Evolutionary conservation across 1,140 invertebrate genomes (phyloP).

Genomic region (Procambarus clarkii): DNA sequence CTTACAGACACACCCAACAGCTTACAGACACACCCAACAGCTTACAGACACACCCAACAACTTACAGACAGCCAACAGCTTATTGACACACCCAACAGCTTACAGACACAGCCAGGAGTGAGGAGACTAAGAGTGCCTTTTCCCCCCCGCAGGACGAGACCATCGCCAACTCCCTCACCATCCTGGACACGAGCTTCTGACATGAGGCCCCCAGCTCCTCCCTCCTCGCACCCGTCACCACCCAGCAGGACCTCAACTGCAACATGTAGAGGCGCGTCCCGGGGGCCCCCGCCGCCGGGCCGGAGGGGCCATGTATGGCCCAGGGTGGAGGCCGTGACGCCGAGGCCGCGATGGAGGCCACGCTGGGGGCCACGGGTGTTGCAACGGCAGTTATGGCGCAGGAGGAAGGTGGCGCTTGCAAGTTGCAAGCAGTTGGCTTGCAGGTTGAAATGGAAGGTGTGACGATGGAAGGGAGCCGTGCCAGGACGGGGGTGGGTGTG

Average conservation of each 20-base stretch:
- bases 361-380: neutral
- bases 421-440: too few species aligned
- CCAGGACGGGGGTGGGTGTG: neutral
- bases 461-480: neutral
- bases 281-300: conserved; percentile 13
- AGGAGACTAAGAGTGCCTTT: too few species aligned
- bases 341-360: neutral
- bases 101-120: too few species aligned
- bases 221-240: conserved; percentile 26
- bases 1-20: too few species aligned
- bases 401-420: neutral
- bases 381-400: neutral
- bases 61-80: too few species aligned
- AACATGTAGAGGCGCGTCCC: conserved; percentile 66
- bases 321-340: neutral
- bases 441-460: neutral
- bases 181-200: conserved; percentile 67
- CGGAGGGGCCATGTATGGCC: neutral
- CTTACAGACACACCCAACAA: too few species aligned
- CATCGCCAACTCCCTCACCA: conserved; percentile 66
- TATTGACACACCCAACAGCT: too few species aligned
- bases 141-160: conserved; percentile 49
- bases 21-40: too few species aligned
- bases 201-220: conserved; percentile 56
- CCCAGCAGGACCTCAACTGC: conserved; percentile 56